Evolutionary conservation across 2,113 vertebrate species (phyloP).

Genomic region (Hippocampus abdominalis): DNA sequence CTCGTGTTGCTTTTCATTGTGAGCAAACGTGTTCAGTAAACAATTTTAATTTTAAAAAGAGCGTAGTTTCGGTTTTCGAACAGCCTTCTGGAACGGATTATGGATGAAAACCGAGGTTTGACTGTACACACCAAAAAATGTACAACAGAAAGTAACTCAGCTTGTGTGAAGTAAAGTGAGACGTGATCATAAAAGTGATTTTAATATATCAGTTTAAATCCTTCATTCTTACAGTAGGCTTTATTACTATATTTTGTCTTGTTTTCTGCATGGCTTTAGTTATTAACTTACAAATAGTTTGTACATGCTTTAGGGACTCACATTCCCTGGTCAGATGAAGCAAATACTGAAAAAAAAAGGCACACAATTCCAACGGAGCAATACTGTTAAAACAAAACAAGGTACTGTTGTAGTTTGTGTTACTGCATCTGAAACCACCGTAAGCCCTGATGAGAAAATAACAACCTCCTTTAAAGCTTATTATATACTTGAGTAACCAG

Average conservation of each 20-base stretch:
- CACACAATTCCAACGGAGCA: slow-evolving; percentile 72
- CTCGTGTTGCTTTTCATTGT: too few species aligned
- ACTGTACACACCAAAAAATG: background rate
- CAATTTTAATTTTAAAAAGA: too few species aligned
- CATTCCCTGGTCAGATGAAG: slow-evolving; percentile 69
- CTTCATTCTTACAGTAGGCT: slow-evolving; percentile 66
- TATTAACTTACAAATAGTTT: slow-evolving; percentile 68
- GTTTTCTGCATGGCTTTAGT: slow-evolving; percentile 71
- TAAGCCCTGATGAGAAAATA: slow-evolving; percentile 23
- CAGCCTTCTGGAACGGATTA: too few species aligned
- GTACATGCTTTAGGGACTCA: slow-evolving; percentile 71
- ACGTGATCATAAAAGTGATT: slow-evolving; percentile 61
- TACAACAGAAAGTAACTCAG: background rate
- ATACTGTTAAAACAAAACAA: slow-evolving; percentile 60
- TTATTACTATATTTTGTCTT: slow-evolving; percentile 64
- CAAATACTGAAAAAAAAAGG: slow-evolving; percentile 67
- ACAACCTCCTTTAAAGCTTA: slow-evolving; percentile 32
- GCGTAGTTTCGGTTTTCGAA: too few species aligned
- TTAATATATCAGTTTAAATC: slow-evolving; percentile 59
- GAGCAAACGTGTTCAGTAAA: too few species aligned
- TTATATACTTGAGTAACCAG: slow-evolving; percentile 32
- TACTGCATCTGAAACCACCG: slow-evolving; percentile 29
- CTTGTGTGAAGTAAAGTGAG: background rate
- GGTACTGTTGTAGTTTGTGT: slow-evolving; percentile 36
- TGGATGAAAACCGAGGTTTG: too few species aligned